A percentile compares a stretch with the other conserved stretches of the same genome.
These are phyloP conservation scores for Elgaria multicarinata DNA, from an alignment of 2,113 vertebrate genomes.

Conservation along the genomic window DNA sequence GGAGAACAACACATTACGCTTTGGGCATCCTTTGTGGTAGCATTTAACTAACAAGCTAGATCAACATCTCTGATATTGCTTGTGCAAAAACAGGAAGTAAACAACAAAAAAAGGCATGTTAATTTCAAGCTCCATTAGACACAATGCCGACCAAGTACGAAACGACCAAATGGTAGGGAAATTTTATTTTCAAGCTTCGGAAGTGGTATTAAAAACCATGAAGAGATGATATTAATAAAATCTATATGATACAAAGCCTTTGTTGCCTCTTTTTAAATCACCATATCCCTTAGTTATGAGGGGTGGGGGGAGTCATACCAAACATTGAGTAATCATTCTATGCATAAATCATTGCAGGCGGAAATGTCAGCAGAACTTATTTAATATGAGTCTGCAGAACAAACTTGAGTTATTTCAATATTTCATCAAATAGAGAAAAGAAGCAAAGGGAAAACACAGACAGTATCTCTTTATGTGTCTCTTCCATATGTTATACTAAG, in stretches of 20 bases:
- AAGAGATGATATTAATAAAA: constrained; percentile 45
- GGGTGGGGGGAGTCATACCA: too few relatives aligned
- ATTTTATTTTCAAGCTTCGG: constrained; percentile 46
- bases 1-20: constrained; percentile 2
- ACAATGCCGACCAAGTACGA: constrained; percentile 59
- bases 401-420: constrained; percentile 24
- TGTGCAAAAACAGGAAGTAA: constrained; percentile 59
- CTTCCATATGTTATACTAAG: background rate
- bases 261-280: constrained; percentile 52
- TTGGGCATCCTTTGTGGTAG: constrained; percentile 22
- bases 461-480: background rate
- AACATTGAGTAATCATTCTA: constrained; percentile 33
- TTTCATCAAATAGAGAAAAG: background rate
- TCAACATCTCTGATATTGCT: constrained; percentile 28
- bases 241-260: constrained; percentile 26
- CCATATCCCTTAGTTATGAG: constrained; percentile 24
- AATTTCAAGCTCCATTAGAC: constrained; percentile 68
- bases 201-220: constrained; percentile 56
- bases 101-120: constrained; percentile 62
- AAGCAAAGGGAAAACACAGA: background rate
- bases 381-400: constrained; percentile 14
- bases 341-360: constrained; percentile 53
- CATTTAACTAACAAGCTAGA: constrained; percentile 18
- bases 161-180: constrained; percentile 54
- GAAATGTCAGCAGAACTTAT: constrained; percentile 31